Percentiles rank a stretch among this genome's conserved stretches.
Evolutionary conservation across 2,113 vertebrate genomes (phyloP).

Genomic region (Bubo scandiacus): DNA sequence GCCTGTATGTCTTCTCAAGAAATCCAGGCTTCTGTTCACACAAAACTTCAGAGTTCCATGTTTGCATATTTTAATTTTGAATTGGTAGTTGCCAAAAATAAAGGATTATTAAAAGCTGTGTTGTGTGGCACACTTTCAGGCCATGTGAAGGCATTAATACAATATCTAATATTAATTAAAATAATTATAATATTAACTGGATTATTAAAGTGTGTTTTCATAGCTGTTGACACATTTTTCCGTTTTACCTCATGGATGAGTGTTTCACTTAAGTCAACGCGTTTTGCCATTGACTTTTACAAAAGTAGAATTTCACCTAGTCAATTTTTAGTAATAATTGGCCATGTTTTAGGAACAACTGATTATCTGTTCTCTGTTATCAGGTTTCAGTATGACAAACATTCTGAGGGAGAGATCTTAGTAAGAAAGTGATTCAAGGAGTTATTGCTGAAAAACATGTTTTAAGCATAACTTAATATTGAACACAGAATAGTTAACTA

Average conservation of each 20-base stretch:
- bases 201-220: not conserved
- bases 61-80: not conserved
- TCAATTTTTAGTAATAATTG: not conserved
- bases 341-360: not conserved
- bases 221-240: not conserved
- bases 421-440: not conserved
- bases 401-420: not conserved
- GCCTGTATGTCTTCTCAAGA: not conserved
- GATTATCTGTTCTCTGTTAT: not conserved
- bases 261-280: not conserved
- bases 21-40: not conserved
- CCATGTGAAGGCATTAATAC: not conserved
- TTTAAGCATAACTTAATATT: not conserved
- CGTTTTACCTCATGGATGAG: not conserved
- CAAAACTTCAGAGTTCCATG: not conserved
- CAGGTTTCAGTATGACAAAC: not conserved
- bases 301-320: not conserved
- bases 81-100: not conserved
- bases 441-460: not conserved
- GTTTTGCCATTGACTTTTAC: not conserved
- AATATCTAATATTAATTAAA: not conserved
- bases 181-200: not conserved
- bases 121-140: not conserved
- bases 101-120: not conserved
- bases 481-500: not conserved